Evolutionary conservation across 2,113 vertebrate species (phyloP).

Genomic region (Conger conger): DNA sequence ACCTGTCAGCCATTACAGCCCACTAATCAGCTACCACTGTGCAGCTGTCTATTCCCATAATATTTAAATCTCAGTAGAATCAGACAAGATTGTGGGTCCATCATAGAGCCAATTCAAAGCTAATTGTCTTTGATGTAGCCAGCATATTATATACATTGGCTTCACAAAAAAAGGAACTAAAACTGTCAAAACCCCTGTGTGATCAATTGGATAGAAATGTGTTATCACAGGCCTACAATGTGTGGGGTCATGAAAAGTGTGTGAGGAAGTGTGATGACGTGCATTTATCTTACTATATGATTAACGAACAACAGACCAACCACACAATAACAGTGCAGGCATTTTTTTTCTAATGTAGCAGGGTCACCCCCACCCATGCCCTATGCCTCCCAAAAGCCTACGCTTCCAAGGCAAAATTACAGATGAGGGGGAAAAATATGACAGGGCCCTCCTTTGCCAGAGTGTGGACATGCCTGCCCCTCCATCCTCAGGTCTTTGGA

Average conservation of each 20-base stretch:
- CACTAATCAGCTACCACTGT: background rate
- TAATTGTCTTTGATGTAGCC: background rate
- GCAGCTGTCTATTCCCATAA: background rate
- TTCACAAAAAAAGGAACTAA: background rate
- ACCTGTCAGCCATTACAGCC: background rate
- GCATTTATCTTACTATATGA: background rate
- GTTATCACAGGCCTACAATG: background rate
- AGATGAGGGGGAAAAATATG: background rate
- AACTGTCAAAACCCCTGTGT: background rate
- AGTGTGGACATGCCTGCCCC: background rate
- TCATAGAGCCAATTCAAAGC: background rate
- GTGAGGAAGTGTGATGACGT: background rate
- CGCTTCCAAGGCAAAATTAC: background rate
- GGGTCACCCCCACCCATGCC: background rate
- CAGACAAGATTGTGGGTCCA: background rate
- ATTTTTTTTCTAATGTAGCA: background rate
- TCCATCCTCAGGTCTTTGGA: background rate
- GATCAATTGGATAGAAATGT: background rate
- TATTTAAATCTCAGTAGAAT: background rate
- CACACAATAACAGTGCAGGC: background rate
- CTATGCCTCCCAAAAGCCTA: background rate
- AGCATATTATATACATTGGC: background rate
- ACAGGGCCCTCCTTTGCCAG: background rate
- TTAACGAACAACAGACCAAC: background rate
- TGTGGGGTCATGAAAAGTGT: background rate